phyloP scores from a whole-genome alignment of 2,888 invertebrate genomes.

The Epirrhoe alternata region DNA sequence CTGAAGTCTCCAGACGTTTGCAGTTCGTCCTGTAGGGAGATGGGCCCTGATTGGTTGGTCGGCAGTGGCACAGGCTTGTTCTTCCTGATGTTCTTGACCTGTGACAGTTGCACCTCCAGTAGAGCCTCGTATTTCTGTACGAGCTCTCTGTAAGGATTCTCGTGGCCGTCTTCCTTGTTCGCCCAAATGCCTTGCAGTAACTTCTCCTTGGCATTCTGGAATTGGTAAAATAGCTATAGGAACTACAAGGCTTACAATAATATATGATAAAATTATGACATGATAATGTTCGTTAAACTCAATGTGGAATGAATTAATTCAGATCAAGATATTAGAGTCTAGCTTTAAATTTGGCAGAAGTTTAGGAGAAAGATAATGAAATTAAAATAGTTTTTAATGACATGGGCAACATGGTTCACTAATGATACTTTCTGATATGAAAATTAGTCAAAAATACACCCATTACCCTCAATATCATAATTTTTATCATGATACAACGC shows the following conservation, averaged over 20 bases:
- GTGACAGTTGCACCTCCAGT: conserved; percentile 89
- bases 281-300: conserved; percentile 34
- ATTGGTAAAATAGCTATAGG: conserved; percentile 32
- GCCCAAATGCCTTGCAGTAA: conserved; percentile 82
- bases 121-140: conserved; percentile 95
- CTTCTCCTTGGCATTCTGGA: conserved; percentile 82
- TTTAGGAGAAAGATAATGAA: conserved; percentile 25
- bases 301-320: conserved; percentile 25
- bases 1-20: conserved; percentile 90
- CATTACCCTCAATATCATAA: conserved; percentile 65
- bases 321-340: conserved; percentile 24
- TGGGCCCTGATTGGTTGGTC: conserved; percentile 72
- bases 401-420: conserved; percentile 18
- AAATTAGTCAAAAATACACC: conserved; percentile 78
- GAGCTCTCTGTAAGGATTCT: conserved; percentile 91
- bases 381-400: conserved; percentile 25
- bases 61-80: conserved; percentile 62
- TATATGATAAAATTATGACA: conserved; percentile 16
- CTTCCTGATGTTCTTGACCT: conserved; percentile 82
- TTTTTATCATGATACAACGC: conserved; percentile 38
- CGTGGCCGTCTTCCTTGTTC: conserved; percentile 81
- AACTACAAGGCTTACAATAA: conserved; percentile 7
- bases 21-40: conserved; percentile 89
- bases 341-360: conserved; percentile 21
- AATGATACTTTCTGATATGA: conserved; percentile 26